Evolutionary conservation across 2,888 invertebrate genomes (phyloP).

Genomic region (Leptura quadrifasciata): DNA sequence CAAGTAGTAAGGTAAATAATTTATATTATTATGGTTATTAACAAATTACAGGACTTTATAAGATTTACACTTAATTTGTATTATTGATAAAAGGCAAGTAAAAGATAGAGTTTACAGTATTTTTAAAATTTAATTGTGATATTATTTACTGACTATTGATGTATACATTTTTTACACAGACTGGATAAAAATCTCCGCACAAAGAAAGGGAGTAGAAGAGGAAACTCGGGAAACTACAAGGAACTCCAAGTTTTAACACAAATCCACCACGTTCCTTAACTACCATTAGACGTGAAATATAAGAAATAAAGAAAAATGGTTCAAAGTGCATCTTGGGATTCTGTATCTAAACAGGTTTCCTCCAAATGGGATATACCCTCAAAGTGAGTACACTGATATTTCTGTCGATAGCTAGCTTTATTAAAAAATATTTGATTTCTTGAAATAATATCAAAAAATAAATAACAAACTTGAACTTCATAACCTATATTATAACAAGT

Average conservation of each 20-base stretch:
- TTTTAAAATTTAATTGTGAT: no score
- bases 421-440: no score
- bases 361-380: slow-evolving; percentile 37
- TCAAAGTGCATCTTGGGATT: slow-evolving; percentile 65
- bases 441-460: no score
- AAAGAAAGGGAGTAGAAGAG: slow-evolving; percentile 88
- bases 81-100: no score
- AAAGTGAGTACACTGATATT: slow-evolving; percentile 59
- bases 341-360: slow-evolving; percentile 50
- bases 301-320: slow-evolving; percentile 65
- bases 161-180: slow-evolving; percentile 74
- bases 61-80: no score
- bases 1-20: slow-evolving; percentile 69
- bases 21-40: not conserved
- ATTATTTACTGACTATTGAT: no score
- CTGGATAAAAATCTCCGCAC: slow-evolving; percentile 88
- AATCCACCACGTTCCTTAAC: slow-evolving; percentile 90
- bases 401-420: no score
- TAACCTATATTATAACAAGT: no score
- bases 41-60: not conserved
- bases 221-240: slow-evolving; percentile 89
- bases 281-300: slow-evolving; percentile 31
- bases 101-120: no score
- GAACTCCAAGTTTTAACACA: slow-evolving; percentile 90
- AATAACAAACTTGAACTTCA: no score